phyloP scores from a whole-genome alignment of 2,888 invertebrate genomes.

The Osmoderma eremita region DNA sequence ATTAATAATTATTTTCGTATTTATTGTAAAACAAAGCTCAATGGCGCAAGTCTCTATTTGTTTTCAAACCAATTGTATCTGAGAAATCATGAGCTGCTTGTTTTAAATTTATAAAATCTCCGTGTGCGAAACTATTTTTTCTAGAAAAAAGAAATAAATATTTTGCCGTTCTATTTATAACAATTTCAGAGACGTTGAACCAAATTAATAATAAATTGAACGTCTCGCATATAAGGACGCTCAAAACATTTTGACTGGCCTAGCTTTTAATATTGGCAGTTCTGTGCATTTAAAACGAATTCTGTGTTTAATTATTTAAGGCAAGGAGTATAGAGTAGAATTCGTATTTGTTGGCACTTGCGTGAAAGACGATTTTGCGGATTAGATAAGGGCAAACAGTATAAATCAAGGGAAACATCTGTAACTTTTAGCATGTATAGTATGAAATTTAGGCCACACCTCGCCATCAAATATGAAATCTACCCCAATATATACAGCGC shows the following conservation, averaged over 20 bases:
- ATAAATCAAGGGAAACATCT: no score
- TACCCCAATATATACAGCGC: not conserved
- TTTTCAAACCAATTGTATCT: not conserved
- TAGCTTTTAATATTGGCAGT: no score
- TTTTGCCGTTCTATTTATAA: slow-evolving; percentile 24
- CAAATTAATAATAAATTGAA: slow-evolving; percentile 12
- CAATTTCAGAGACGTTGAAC: slow-evolving; percentile 7
- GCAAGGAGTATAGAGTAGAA: no score
- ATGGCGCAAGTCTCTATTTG: not conserved
- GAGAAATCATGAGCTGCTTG: not conserved
- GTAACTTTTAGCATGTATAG: no score
- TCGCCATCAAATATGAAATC: no score
- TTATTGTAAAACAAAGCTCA: not conserved
- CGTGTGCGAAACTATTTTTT: slow-evolving; percentile 9
- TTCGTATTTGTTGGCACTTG: no score
- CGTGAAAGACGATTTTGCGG: no score
- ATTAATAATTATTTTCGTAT: not conserved
- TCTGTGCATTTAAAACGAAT: no score
- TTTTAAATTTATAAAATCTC: slow-evolving; percentile 10
- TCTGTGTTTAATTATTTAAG: no score
- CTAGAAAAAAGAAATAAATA: slow-evolving; percentile 22
- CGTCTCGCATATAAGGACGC: not conserved
- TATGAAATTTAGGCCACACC: no score
- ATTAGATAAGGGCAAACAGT: no score
- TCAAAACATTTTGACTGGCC: not conserved